Conservation (phyloP, 2,797 vertebrate genomes). For the Sebastes elongatus region DNA sequence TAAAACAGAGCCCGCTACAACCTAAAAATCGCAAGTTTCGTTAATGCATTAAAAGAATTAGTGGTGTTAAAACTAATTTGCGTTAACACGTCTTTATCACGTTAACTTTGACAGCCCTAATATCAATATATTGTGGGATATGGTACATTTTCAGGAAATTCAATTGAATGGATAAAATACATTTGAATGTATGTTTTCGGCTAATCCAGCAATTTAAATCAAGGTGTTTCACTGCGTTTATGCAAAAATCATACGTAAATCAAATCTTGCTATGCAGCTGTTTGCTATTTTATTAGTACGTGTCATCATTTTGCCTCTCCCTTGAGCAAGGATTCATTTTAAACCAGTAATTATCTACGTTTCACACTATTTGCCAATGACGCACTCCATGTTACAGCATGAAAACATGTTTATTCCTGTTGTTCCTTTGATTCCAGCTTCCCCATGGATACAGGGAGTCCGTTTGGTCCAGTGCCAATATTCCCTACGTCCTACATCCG, state of each 20-base stretch:
- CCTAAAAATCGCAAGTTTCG: no score
- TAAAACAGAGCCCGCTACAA: no score
- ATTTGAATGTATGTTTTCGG: neutral
- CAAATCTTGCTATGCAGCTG: neutral
- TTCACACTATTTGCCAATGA: neutral
- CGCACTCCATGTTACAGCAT: neutral
- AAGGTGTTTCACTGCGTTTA: neutral
- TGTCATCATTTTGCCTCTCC: neutral
- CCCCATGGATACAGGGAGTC: neutral
- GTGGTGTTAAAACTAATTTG: no score
- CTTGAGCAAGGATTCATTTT: neutral
- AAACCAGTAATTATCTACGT: neutral
- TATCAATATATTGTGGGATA: neutral
- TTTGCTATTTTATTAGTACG: neutral
- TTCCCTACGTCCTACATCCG: neutral
- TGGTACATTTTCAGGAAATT: neutral
- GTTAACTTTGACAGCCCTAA: no score
- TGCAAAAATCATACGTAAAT: neutral
- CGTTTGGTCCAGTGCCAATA: neutral
- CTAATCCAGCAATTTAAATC: neutral
- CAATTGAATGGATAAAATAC: neutral
- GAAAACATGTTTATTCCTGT: constrained; percentile 19
- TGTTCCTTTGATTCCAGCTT: neutral
- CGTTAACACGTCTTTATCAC: no score
- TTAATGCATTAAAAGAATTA: no score